These are phyloP conservation scores for Scrobipalpa costella DNA, from an alignment of 2,888 invertebrate species.

Conservation along the genomic window DNA sequence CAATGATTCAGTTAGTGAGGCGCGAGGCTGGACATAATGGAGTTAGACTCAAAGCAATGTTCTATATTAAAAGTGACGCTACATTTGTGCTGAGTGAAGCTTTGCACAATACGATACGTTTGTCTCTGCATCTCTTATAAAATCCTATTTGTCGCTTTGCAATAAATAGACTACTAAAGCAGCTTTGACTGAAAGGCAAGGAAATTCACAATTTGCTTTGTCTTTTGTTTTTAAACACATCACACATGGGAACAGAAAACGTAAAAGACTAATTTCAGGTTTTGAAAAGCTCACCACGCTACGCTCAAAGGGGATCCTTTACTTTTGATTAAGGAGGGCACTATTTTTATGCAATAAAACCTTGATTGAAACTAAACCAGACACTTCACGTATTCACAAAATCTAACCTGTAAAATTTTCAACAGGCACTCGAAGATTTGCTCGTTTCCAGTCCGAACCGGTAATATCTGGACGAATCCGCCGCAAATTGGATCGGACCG, in stretches of 20 bases:
- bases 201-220: no score
- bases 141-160: no score
- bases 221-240: not conserved
- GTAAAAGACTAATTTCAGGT: not conserved
- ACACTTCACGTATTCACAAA: conserved; percentile 31
- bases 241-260: not conserved
- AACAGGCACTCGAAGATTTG: conserved; percentile 31
- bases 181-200: no score
- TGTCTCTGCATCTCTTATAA: no score
- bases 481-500: conserved; percentile 66
- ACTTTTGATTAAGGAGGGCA: no score
- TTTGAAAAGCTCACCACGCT: not conserved
- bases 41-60: not conserved
- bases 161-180: no score
- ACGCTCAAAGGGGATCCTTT: not conserved
- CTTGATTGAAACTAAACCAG: conserved; percentile 36
- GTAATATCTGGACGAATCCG: conserved; percentile 57
- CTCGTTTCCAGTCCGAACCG: conserved; percentile 30
- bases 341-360: not conserved
- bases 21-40: not conserved
- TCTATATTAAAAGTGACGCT: conserved; percentile 1
- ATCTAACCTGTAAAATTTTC: conserved; percentile 37
- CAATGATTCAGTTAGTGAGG: not conserved
- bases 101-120: not conserved
- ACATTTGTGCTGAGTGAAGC: not conserved